Evolutionary conservation across 2,888 invertebrate genomes (phyloP), one percentile per base, ranked within the genome.

Genomic region (Agrotis clavis): DNA sequence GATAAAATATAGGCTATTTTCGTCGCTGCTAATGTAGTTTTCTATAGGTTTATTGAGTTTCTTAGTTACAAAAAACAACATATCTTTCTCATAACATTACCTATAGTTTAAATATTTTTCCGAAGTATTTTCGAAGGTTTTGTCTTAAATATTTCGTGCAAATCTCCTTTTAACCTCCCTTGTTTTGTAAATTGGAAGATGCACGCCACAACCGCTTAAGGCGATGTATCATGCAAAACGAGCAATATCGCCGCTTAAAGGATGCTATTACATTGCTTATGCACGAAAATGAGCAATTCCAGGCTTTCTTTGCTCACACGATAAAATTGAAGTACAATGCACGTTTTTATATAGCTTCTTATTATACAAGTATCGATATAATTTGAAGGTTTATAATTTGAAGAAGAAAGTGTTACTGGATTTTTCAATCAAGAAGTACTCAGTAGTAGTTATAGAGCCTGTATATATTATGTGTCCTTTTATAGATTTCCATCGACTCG

Each of bases 261-360:
- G 72, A 78, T 57, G 48, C 83, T 67, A 79, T 82, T 78, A 79
- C 64, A 67, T 71, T 71, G 72, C 56, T 78, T 78, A 78, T 78
- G 72, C 56, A 51, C 16, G 72, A 71, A 78, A 14, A 78, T 78
- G 72, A 82, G 83, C 64, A 67, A 71, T 79, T 78, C 56, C 56
- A 48, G 51, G 35, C 30, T 63, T 47, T 63, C 53, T 60, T 50
- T 56, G 18, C 19, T 64, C 47, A 53, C 54, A 25, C 13, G 63
- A 45, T 64, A 51, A 67, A 53, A 56, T 62, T 54, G 21, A 41
- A 53, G 53, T 11, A 56, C 56, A 48, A 66, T 76, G 35, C 25
- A 51, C 9, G 35, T 14, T 48, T 50, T 45, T 30, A 47, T 51
- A 19, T 50, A 59, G 51, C 13, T 25, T 21, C 16, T 16, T 41